These are phyloP conservation scores for Glossophaga mutica DNA, from an alignment of 2,797 vertebrate species.

Conservation along the genomic window DNA sequence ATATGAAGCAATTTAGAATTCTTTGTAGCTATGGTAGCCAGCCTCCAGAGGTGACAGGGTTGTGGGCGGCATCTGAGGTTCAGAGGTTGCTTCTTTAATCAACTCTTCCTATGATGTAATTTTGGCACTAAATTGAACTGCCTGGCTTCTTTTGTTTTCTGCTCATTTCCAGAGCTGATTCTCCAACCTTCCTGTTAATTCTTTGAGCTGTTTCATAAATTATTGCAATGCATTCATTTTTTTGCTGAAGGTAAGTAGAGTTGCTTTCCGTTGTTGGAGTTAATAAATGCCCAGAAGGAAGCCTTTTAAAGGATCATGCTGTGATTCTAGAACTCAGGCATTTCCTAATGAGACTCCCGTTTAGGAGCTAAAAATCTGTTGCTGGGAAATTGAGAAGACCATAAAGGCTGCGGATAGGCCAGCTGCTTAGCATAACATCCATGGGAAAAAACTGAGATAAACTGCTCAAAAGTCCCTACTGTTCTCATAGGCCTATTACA, in stretches of 20 bases:
- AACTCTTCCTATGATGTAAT: neutral
- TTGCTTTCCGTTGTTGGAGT: constrained; percentile 46
- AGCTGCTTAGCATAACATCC: neutral
- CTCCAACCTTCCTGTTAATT: neutral
- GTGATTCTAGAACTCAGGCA: constrained; percentile 22
- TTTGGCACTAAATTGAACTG: neutral
- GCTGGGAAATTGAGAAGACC: constrained; percentile 30
- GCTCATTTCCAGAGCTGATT: neutral
- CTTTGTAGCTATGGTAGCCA: neutral
- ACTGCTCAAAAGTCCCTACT: constrained; percentile 7
- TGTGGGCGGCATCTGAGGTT: neutral
- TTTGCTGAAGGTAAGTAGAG: constrained; percentile 40
- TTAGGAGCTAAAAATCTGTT: constrained; percentile 28
- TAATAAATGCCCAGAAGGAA: constrained; percentile 47
- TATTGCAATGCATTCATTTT: constrained; percentile 47
- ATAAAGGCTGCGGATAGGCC: neutral
- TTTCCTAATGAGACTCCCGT: constrained; percentile 32
- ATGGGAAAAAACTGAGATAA: neutral
- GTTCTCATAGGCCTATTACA: neutral
- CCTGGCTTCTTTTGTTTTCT: neutral
- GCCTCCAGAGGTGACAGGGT: neutral
- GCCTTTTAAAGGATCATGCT: constrained; percentile 27
- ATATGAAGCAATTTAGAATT: neutral
- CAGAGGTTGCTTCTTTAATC: constrained; percentile 7
- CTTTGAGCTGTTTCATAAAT: constrained; percentile 25